Percentiles rank a stretch among this genome's conserved stretches.
These are phyloP conservation scores for Pseudopleuronectes americanus DNA, from an alignment of 2,797 vertebrate species.

Conservation along the genomic window DNA sequence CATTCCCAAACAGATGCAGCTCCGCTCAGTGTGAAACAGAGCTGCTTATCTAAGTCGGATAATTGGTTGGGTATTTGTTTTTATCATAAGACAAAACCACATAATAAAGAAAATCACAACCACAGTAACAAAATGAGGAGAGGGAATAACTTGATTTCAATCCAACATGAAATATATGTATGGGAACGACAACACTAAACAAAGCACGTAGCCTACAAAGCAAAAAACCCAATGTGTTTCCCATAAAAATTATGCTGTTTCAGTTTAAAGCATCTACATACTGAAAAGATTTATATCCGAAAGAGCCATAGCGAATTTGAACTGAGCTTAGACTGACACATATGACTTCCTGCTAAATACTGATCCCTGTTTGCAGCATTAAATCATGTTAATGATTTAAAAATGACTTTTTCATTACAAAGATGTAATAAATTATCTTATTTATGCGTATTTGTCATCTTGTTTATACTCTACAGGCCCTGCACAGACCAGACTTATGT, in stretches of 20 bases:
- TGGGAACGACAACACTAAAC: background rate
- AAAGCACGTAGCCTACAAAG: background rate
- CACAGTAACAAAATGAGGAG: background rate
- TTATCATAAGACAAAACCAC: background rate
- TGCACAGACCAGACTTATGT: slow-evolving; percentile 2
- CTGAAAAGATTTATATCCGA: background rate
- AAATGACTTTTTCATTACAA: slow-evolving; percentile 1
- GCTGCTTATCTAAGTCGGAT: slow-evolving; percentile 23
- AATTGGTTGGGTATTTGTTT: background rate
- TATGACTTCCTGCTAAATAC: background rate
- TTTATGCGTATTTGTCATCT: background rate
- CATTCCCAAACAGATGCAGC: slow-evolving; percentile 40
- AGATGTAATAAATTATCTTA: background rate
- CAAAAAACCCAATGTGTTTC: background rate
- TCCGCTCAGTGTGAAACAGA: slow-evolving; percentile 25
- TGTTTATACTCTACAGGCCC: background rate
- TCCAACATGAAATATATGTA: background rate
- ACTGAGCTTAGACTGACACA: background rate
- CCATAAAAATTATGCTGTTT: background rate
- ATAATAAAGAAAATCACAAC: background rate
- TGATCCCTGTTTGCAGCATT: background rate
- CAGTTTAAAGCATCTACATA: no score
- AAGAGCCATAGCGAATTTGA: background rate
- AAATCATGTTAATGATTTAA: background rate
- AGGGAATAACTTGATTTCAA: background rate